phyloP scores from a whole-genome alignment of 64 coral and sea anemone genomes.

The Actinia tenebrosa region DNA sequence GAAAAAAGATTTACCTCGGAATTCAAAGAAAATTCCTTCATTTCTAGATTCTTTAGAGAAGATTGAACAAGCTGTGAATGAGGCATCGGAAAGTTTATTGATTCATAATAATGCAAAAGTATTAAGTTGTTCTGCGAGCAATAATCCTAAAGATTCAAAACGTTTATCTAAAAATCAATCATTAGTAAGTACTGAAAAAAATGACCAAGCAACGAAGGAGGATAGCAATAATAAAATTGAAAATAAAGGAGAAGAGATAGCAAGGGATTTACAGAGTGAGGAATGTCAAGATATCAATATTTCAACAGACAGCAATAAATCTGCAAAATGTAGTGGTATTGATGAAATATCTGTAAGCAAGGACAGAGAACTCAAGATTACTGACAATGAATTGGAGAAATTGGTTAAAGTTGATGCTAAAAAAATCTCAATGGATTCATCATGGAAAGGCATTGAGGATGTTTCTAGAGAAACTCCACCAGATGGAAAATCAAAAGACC shows the following conservation, averaged over 20 bases:
- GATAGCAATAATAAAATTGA: background rate
- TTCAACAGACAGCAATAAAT: background rate
- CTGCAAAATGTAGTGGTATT: background rate
- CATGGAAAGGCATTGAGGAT: background rate
- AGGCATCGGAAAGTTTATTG: constrained; percentile 14
- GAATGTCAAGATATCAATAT: background rate
- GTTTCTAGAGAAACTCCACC: background rate
- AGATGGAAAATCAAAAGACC: background rate
- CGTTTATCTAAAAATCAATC: background rate
- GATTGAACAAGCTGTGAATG: constrained; percentile 16
- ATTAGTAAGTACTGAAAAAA: background rate
- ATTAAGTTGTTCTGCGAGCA: background rate
- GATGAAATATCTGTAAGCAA: background rate
- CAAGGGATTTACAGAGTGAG: background rate
- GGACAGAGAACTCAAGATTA: background rate
- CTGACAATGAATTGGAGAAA: background rate
- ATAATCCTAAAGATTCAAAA: background rate
- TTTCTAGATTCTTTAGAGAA: constrained; percentile 14
- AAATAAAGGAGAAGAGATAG: background rate
- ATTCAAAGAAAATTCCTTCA: constrained; percentile 9
- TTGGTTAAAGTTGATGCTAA: background rate
- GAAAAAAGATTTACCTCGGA: background rate
- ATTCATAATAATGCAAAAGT: background rate
- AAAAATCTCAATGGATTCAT: background rate
- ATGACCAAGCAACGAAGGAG: background rate